phyloP scores from a whole-genome alignment of 2,888 invertebrate genomes.

The Eulithis testata region DNA sequence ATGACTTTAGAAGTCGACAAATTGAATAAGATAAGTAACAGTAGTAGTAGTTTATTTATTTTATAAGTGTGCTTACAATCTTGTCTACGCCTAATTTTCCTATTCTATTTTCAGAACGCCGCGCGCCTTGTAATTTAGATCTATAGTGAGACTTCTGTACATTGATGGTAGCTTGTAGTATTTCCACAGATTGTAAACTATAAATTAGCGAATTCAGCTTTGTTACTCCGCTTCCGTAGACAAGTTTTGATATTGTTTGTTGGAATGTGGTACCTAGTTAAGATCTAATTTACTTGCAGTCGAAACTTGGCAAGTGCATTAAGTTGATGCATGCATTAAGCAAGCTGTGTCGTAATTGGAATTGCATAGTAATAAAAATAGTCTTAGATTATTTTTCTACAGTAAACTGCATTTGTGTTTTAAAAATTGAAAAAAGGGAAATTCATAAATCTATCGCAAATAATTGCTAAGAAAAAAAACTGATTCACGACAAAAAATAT shows the following conservation, averaged over 20 bases:
- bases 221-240: constrained; percentile 39
- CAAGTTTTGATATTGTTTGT: constrained; percentile 35
- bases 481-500: too few species aligned
- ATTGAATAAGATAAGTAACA: too few species aligned
- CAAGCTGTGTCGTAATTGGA: not conserved
- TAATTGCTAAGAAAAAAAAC: too few species aligned
- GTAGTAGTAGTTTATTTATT: too few species aligned
- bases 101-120: too few species aligned
- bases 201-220: constrained; percentile 50
- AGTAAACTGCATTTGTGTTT: too few species aligned
- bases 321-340: not conserved
- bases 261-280: constrained; percentile 21
- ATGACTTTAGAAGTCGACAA: too few species aligned
- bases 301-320: constrained; percentile 21
- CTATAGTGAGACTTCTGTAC: not conserved
- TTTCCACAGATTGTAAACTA: constrained; percentile 44
- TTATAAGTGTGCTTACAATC: not conserved
- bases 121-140: not conserved
- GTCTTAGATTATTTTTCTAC: too few species aligned
- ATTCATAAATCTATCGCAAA: too few species aligned
- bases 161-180: constrained; percentile 19
- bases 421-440: too few species aligned
- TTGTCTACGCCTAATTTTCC: too few species aligned
- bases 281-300: constrained; percentile 16
- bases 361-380: too few species aligned